phyloP scores from a whole-genome alignment of 2,797 vertebrate species.

The Malurus leucopterus region DNA sequence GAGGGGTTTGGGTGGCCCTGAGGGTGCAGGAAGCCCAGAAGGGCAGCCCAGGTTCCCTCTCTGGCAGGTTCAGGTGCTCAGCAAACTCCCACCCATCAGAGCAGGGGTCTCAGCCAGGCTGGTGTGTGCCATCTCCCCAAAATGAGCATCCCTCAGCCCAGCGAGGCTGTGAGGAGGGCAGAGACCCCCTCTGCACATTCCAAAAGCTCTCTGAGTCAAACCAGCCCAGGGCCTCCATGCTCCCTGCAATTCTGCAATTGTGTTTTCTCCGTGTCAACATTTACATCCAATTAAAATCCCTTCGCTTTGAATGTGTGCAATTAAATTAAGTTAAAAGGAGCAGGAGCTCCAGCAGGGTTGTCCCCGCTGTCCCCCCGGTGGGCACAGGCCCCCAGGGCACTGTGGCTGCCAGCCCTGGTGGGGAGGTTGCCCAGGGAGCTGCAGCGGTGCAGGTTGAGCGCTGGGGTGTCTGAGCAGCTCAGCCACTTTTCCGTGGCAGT shows the following conservation, averaged over 20 bases:
- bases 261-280: fast-evolving
- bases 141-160: fast-evolving
- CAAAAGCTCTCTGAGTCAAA: background rate
- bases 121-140: fast-evolving
- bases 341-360: fast-evolving
- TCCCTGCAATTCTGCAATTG: background rate
- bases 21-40: background rate
- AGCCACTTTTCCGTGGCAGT: background rate
- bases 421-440: background rate
- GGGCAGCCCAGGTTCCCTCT: background rate
- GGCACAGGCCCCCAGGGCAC: fast-evolving
- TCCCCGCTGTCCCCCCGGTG: fast-evolving
- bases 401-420: fast-evolving
- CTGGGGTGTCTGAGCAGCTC: background rate
- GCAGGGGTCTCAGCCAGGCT: fast-evolving
- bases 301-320: background rate
- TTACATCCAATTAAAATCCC: background rate
- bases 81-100: background rate
- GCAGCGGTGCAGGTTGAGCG: fast-evolving
- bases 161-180: background rate
- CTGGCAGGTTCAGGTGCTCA: background rate
- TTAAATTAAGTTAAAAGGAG: background rate
- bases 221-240: fast-evolving
- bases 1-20: background rate
- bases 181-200: background rate